Base-by-base conservation (phyloP, 1,140 invertebrate species). In the Musca domestica region DNA sequence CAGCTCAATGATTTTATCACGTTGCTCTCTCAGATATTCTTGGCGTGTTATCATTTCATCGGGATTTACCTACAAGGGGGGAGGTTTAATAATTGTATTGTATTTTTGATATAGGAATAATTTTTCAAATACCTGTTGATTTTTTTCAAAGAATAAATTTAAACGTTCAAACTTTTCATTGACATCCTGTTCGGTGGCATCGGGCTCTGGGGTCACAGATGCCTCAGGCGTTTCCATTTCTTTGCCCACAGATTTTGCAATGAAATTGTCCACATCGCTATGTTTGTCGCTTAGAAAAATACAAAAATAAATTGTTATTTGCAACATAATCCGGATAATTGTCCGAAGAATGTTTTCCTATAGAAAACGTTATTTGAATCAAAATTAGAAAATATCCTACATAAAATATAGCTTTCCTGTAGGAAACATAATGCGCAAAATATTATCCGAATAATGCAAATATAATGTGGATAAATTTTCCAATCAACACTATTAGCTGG, bases 1-100 rank as follows among this genome's bases (percentile, higher is more conserved):
- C 73, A 96, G 78, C 17, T 91, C 91, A 30, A 97, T 84, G 19
- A 98, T 86, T 77, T 96, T 95, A 80, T 97, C 95, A 25, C 95
- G 85, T 80, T 96, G 94, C 54, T 91, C 86, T 30, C 92, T 88
- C 23, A 98, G 82, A 79, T 95, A 96, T 72, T 93, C 87, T 74
- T 94, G 91, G 1, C 95, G 85, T 66, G 89, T 88, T 69, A 87
- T 86, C n/a, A 96, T 82, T 73, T 96, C 94, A 64, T 88, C 87
- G 19, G 82, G 77, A 67, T 83, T 83, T 30, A 86, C 78, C 81
- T 85, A 68, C 23, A 71, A 67, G 10, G 10, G 15, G 49, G 54
- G n/a, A 51, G 2, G 48, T 22, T 56, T 7, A 56, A 19, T 20
- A n/a, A 7, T 9, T 3, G 56, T 47, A 51, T 41, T 19, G n/a